A percentile compares a stretch with the other conserved stretches of the same genome.
Evolutionary conservation across 2,113 vertebrate species (phyloP).

Genomic region (Crotalus tigris): DNA sequence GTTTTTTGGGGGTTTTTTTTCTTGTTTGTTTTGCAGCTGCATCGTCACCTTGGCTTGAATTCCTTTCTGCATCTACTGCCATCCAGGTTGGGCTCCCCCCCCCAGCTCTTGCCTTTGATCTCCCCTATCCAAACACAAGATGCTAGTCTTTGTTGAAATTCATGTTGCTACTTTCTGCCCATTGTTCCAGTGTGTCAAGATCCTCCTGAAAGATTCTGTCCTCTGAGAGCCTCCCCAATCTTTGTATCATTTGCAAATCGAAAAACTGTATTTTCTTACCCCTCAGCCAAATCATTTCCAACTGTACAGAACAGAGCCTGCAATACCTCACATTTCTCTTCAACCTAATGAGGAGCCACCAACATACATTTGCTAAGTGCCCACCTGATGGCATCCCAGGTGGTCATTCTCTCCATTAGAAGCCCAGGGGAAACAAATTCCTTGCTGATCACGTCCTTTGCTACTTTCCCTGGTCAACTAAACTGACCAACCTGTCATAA

Average conservation of each 20-base stretch:
- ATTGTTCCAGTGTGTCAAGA: background rate
- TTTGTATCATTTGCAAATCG: background rate
- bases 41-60: background rate
- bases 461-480: background rate
- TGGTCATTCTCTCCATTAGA: background rate
- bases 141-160: background rate
- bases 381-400: background rate
- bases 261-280: background rate
- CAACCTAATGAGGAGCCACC: background rate
- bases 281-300: background rate
- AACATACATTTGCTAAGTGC: background rate
- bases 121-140: background rate
- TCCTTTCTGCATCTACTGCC: background rate
- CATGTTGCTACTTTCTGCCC: background rate
- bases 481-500: background rate
- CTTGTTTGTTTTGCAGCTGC: background rate
- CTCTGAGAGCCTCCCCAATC: background rate
- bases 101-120: background rate
- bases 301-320: background rate
- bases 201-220: background rate
- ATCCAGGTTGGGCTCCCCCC: background rate
- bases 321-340: background rate
- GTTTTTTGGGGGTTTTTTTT: too few species aligned
- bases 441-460: background rate
- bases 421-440: background rate